Evolutionary conservation across 2,888 invertebrate species (phyloP), one percentile per base, ranked within the genome.

Genomic region (Drosophila bunnanda): DNA sequence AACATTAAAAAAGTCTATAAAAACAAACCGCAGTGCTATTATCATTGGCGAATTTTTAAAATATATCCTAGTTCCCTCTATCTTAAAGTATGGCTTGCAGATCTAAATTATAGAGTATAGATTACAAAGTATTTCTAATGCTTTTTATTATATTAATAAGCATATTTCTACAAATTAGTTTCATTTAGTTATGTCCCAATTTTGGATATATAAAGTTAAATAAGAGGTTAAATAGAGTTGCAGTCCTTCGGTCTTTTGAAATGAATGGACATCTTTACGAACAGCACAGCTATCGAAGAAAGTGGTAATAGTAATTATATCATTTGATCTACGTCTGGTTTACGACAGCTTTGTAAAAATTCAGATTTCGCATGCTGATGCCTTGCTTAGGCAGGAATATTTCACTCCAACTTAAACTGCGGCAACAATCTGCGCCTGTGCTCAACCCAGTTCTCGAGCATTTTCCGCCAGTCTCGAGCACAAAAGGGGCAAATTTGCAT

Each of bases 371-470:
- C 39, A 10, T 25, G 50, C 20, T 13, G 5, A 12, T 20, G 34
- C 41, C 4, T 13, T 22, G 30, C 36, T 32, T 15, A 43, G 46
- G 38, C 13, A 32, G 44, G 25, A 53, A 64, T 39, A 59, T 38
- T 30, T 32, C 25, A n/a, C 34, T 34, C 13, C 28, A 28, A 41
- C 48, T 41, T 20, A 36, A 61, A 30, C 32, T 13, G 22, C 28
- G 20, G 12, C 34, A 48, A 55, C 39, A 48, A 41, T 48, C 46
- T 66, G 20, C 15, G n/a, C 39, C 32, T 34, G 52, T 44, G 32
- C 72, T 65, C 72, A 72, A 72, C 71, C 65, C 41, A 65, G 65
- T 64, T 72, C n/a, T 72, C 25, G 36, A 72, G 71, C 53, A 50
- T 70, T 62, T 66, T 41, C 25, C 53, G 72, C 53, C 36, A 39